Percentiles rank a stretch among this genome's conserved stretches.
These are phyloP conservation scores for Chironomus striatipennis DNA, from an alignment of 1,140 invertebrate genomes.

Conservation along the genomic window DNA sequence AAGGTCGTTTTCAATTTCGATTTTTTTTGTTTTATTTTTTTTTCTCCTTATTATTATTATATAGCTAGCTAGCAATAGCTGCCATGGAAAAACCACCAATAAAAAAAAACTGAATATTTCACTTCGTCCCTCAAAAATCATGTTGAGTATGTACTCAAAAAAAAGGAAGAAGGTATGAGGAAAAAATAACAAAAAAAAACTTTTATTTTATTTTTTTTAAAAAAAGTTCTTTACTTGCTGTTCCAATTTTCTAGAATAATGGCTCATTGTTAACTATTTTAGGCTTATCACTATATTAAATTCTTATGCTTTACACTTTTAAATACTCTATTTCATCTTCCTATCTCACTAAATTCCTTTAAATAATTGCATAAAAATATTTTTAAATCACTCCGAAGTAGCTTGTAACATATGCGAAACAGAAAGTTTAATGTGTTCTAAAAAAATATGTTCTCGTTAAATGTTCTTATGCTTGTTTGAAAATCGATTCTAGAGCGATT, in stretches of 20 bases:
- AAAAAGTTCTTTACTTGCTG: slow-evolving; percentile 10
- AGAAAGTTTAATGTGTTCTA: slow-evolving; percentile 5
- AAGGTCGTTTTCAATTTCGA: slow-evolving; percentile 22
- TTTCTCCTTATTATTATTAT: not conserved
- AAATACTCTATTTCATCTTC: not conserved
- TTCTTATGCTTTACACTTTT: not conserved
- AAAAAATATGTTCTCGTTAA: not conserved
- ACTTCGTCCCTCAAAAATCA: slow-evolving; percentile 1
- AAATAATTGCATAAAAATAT: not conserved
- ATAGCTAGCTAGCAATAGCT: too few relatives aligned
- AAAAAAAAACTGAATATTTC: not conserved
- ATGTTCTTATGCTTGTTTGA: slow-evolving; percentile 2
- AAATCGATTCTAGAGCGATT: not conserved
- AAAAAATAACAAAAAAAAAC: not conserved
- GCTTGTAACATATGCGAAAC: slow-evolving; percentile 12
- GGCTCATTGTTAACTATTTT: slow-evolving; percentile 13
- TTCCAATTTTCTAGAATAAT: slow-evolving; percentile 3
- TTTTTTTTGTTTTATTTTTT: not conserved
- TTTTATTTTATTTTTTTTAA: too few relatives aligned
- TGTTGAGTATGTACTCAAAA: not conserved
- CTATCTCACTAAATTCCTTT: not conserved
- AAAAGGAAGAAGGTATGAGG: not conserved
- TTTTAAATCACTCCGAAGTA: slow-evolving; percentile 8
- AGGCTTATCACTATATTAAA: not conserved
- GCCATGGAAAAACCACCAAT: not conserved